These are phyloP conservation scores for Paradoxurus hermaphroditus DNA, from an alignment of 2,113 vertebrate genomes.

Conservation along the genomic window DNA sequence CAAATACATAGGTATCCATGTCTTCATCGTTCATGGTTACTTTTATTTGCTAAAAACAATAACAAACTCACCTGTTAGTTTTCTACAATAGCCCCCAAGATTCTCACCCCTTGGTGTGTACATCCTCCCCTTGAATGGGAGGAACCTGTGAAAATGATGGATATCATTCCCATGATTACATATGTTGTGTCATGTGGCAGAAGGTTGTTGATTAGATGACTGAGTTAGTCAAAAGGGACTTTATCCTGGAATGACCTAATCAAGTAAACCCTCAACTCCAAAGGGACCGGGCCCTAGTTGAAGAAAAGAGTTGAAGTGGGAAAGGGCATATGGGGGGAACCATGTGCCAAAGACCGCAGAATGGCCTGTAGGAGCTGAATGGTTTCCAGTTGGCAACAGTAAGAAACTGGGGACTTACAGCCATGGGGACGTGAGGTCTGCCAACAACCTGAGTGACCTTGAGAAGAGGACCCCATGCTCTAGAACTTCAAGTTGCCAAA, in stretches of 20 bases:
- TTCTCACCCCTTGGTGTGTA: background rate
- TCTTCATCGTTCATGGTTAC: slow-evolving; percentile 98
- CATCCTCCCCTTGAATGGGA: background rate
- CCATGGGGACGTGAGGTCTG: background rate
- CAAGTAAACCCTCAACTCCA: slow-evolving; percentile 1
- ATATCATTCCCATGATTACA: background rate
- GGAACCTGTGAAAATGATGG: background rate
- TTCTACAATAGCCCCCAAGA: background rate
- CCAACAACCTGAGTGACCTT: background rate
- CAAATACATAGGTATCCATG: slow-evolving; percentile 99
- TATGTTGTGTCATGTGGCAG: background rate
- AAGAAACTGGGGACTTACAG: background rate
- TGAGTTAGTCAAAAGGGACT: background rate
- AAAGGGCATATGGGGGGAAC: background rate
- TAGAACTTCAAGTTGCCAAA: background rate
- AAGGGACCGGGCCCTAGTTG: background rate
- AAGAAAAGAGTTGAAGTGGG: background rate
- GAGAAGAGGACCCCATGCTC: background rate
- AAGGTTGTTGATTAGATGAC: background rate
- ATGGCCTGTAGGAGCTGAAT: background rate
- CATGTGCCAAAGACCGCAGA: background rate
- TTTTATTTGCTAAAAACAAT: slow-evolving; percentile 91
- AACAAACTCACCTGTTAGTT: background rate
- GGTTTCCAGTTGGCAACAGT: background rate
- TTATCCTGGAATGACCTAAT: background rate